These are phyloP conservation scores for Drosophila heteroneura DNA, from an alignment of 2,888 invertebrate species.

Conservation along the genomic window DNA sequence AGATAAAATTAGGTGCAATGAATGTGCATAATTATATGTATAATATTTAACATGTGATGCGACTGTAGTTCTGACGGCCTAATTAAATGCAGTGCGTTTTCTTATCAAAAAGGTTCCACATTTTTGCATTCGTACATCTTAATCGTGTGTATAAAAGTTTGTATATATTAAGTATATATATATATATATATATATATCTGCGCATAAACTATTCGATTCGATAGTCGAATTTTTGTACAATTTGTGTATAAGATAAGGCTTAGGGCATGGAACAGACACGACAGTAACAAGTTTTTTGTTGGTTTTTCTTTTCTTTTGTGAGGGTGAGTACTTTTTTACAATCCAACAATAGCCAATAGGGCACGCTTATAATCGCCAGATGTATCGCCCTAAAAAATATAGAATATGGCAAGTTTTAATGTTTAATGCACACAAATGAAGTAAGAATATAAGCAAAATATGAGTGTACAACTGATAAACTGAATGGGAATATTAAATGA, in stretches of 20 bases:
- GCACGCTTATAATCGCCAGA: constrained; percentile 97
- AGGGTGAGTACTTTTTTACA: constrained; percentile 73
- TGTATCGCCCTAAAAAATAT: constrained; percentile 92
- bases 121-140: constrained; percentile 34
- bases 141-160: constrained; percentile 26
- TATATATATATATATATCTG: constrained; percentile 2
- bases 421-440: constrained; percentile 67
- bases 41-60: constrained; percentile 67
- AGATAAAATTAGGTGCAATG: constrained; percentile 65
- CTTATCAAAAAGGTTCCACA: constrained; percentile 47
- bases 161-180: constrained; percentile 22
- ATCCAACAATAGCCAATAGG: constrained; percentile 92
- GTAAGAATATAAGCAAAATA: constrained; percentile 26
- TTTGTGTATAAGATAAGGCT: constrained; percentile 40
- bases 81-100: constrained; percentile 69
- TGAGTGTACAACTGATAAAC: constrained; percentile 20
- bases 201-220: constrained; percentile 58
- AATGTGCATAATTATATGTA: constrained; percentile 62
- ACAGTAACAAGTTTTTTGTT: constrained; percentile 57
- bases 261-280: constrained; percentile 72
- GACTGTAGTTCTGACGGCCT: constrained; percentile 36
- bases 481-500: background rate
- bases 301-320: constrained; percentile 33
- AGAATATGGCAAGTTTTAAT: constrained; percentile 76
- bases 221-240: constrained; percentile 68